Base-by-base conservation (phyloP, 2,888 invertebrate species). In the Lochmaea crataegi region DNA sequence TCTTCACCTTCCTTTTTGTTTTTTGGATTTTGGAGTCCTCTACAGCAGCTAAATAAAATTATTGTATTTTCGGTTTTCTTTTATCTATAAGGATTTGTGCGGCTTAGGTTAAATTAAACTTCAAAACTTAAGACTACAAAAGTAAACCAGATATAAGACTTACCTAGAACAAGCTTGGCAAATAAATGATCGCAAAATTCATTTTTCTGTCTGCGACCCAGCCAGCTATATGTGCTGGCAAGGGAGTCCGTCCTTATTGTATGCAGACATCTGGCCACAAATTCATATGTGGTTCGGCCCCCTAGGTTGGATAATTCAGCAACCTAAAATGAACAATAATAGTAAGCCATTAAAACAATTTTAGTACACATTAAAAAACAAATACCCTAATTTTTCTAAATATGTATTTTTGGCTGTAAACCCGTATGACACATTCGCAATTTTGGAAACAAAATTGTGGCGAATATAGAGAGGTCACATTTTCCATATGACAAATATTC, bases 401-500 rank as follows among this genome's bases (percentile, higher is more conserved):
- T 51, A 51, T 51, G 51, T 51, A 51, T 51, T 51, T 51, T 51
- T n/a, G 51, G 16, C 51, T 51, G 51, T 16, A n/a, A 51, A 7
- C 14, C 51, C 45, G 45, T n/a, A n/a, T 14, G 51, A 51, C 14
- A 16, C 51, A 14, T 51, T 51, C 51, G 14, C 51, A 51, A 51
- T 7, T 51, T 14, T n/a, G 51, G 51, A 6, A 51, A 51, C 51
- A 51, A 51, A 45, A 51, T 51, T 51, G 16, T 51, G 51, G 51
- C n/a, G n/a, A 51, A 51, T 38, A 7, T 14, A 51, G 51, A 51
- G n/a, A 51, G n/a, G n/a, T 51, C n/a, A 51, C n/a, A 51, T 51
- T 51, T 51, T n/a, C n/a, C 51, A 51, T 51, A 51, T 51, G 51
- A 51, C 51, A 51, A 51, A 51, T 51, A 51, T n/a, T 51, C 7